Evolutionary conservation across 2,888 invertebrate genomes (phyloP).

Genomic region (Ectemnius continuus): DNA sequence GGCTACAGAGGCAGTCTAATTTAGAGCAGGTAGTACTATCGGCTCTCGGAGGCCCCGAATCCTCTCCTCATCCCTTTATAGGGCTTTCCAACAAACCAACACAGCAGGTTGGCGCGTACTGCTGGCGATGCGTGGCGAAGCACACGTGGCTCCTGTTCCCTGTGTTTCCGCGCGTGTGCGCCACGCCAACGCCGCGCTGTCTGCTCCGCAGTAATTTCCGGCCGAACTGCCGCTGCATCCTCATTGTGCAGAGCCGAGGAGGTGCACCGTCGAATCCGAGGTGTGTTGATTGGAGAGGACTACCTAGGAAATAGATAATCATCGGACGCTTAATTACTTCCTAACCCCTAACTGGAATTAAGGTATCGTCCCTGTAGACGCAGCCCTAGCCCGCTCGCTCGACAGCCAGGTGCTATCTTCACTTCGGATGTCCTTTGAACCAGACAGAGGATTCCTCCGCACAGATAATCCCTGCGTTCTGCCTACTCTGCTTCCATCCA

Average conservation of each 20-base stretch:
- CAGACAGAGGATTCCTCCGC: too few relatives aligned
- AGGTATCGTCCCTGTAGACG: conserved; percentile 36
- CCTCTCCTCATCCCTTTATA: not conserved
- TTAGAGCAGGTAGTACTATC: conserved; percentile 49
- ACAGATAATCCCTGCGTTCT: too few relatives aligned
- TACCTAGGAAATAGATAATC: conserved; percentile 65
- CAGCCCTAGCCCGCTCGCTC: too few relatives aligned
- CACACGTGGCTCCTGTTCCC: too few relatives aligned
- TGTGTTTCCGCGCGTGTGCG: conserved; percentile 15
- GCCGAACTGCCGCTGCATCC: conserved; percentile 54
- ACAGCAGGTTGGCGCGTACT: too few relatives aligned
- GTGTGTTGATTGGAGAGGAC: conserved; percentile 21
- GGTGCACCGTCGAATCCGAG: conserved; percentile 17
- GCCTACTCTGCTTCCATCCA: too few relatives aligned
- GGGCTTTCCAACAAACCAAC: too few relatives aligned
- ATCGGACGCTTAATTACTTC: conserved; percentile 65
- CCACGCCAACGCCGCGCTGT: conserved; percentile 53
- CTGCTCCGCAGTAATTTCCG: conserved; percentile 62
- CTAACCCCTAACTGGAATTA: conserved; percentile 50
- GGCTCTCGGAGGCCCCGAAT: too few relatives aligned
- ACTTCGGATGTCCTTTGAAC: too few relatives aligned
- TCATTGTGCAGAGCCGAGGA: conserved; percentile 57
- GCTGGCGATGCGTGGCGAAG: conserved; percentile 18
- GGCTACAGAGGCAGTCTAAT: conserved; percentile 48
- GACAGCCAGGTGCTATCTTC: too few relatives aligned